Evolutionary conservation across 2,113 vertebrate species (phyloP).

Genomic region (Martes martes): DNA sequence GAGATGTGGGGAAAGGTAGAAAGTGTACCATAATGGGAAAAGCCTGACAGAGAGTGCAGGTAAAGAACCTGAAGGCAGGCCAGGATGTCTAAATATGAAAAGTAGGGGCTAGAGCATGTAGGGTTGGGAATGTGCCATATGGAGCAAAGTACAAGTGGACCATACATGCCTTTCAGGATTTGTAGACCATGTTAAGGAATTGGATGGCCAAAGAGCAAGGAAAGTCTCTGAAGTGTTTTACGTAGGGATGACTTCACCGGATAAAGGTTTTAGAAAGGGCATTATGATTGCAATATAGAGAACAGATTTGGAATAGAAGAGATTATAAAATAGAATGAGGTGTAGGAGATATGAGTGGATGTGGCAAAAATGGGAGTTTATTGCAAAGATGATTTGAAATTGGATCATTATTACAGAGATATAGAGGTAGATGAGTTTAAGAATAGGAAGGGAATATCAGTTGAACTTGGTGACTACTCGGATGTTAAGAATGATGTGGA

Average conservation of each 20-base stretch:
- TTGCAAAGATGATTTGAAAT: conserved; percentile 2
- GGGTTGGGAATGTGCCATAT: not conserved
- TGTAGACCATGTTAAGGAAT: not conserved
- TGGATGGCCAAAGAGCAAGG: not conserved
- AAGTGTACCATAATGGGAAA: not conserved
- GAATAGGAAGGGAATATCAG: not conserved
- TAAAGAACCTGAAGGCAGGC: not conserved
- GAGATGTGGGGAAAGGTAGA: not conserved
- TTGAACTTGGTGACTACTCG: not conserved
- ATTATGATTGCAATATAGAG: not conserved
- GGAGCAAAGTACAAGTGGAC: not conserved
- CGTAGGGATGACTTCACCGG: not conserved
- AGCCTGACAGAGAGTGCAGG: not conserved
- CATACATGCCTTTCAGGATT: not conserved
- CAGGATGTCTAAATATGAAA: not conserved
- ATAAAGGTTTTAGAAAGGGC: not conserved
- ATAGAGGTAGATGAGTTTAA: not conserved
- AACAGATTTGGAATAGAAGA: not conserved
- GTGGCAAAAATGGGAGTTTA: not conserved
- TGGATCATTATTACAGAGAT: not conserved
- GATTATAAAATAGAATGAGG: not conserved
- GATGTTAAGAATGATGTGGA: not conserved
- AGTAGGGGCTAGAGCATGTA: not conserved
- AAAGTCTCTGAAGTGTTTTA: conserved; percentile 2
- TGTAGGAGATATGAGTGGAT: not conserved